phyloP scores from a whole-genome alignment of 2,797 vertebrate genomes.

The Phyllotis vaccarum region DNA sequence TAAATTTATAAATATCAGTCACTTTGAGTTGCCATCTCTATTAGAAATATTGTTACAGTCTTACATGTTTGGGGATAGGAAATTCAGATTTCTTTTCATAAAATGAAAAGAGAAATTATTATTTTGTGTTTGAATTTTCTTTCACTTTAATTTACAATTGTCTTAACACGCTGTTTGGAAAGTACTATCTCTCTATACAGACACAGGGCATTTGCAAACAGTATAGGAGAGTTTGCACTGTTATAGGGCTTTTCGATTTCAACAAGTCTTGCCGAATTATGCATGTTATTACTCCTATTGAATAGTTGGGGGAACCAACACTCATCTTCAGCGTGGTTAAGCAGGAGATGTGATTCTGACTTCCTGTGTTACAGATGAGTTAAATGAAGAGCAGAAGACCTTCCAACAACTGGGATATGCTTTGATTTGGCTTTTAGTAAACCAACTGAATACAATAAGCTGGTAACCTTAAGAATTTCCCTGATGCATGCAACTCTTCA shows the following conservation, averaged over 20 bases:
- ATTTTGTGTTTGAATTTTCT: not conserved
- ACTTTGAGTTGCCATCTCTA: not conserved
- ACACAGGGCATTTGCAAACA: not conserved
- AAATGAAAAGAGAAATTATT: conserved; percentile 13
- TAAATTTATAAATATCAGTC: not conserved
- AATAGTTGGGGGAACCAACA: not conserved
- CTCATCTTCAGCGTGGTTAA: not conserved
- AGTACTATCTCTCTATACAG: not conserved
- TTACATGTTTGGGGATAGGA: not conserved
- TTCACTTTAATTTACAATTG: not conserved
- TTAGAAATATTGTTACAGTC: not conserved
- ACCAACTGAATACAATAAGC: not conserved
- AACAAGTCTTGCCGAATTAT: not conserved
- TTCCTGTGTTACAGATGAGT: not conserved
- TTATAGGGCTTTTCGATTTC: not conserved
- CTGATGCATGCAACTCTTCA: not conserved
- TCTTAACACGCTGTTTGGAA: conserved; percentile 1
- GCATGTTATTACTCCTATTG: not conserved
- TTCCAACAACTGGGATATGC: not conserved
- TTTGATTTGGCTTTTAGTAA: not conserved
- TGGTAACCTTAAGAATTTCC: not conserved
- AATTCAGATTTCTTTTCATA: not conserved
- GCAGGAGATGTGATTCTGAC: not conserved
- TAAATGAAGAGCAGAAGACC: not conserved
- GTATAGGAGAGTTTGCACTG: not conserved